Conservation (phyloP, 2,888 invertebrate species). For the Leptura quadrifasciata region DNA sequence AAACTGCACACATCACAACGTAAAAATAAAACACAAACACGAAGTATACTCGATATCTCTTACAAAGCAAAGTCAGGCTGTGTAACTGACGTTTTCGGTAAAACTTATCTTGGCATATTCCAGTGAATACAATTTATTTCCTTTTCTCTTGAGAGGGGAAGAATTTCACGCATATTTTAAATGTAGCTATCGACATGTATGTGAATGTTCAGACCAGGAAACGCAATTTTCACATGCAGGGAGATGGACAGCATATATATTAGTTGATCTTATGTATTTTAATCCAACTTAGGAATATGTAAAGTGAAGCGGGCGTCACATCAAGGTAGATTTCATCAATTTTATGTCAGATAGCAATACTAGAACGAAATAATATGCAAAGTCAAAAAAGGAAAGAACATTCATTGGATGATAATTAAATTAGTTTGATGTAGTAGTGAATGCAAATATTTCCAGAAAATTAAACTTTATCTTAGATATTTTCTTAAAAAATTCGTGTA, state of each 20-base stretch:
- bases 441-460: too few relatives aligned
- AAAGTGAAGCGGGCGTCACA: not conserved
- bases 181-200: constrained; percentile 48
- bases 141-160: constrained; percentile 36
- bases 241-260: not conserved
- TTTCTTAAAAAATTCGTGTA: too few relatives aligned
- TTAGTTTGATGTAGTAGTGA: too few relatives aligned
- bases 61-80: constrained; percentile 48
- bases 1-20: not conserved
- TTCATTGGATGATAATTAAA: too few relatives aligned
- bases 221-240: not conserved
- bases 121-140: constrained; percentile 48
- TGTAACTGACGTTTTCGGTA: constrained; percentile 42
- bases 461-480: too few relatives aligned
- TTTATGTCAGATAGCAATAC: not conserved
- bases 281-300: not conserved
- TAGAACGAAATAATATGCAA: too few relatives aligned
- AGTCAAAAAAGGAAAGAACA: too few relatives aligned
- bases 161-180: constrained; percentile 50
- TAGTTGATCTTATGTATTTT: not conserved
- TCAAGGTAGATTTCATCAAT: not conserved
- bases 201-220: constrained; percentile 6
- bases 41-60: constrained; percentile 26
- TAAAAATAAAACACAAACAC: constrained; percentile 2
- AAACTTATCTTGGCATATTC: constrained; percentile 47